Conservation (phyloP, 2,888 invertebrate species). For the Cryptocephalus moraei region DNA sequence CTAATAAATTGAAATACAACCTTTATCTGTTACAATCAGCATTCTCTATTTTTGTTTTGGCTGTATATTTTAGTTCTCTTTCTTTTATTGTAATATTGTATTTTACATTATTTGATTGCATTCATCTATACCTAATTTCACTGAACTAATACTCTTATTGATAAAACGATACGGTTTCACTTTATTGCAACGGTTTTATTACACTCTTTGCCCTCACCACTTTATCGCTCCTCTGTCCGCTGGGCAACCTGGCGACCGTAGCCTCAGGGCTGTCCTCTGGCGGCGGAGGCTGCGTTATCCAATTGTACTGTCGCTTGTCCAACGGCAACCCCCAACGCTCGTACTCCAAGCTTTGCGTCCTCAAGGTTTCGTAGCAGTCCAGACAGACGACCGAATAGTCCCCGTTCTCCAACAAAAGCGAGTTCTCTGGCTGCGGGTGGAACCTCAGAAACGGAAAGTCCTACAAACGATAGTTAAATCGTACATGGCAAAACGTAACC, state of each 20-base stretch:
- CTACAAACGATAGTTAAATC: conserved; percentile 35
- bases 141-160: no score
- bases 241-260: conserved; percentile 71
- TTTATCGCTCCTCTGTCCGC: conserved; percentile 76
- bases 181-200: no score
- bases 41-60: no score
- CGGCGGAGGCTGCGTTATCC: conserved; percentile 87
- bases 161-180: no score
- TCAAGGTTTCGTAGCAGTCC: conserved; percentile 85
- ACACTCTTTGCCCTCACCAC: conserved; percentile 40
- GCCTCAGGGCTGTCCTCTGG: conserved; percentile 84
- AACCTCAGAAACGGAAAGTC: conserved; percentile 81
- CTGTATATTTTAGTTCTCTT: no score
- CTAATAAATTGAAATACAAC: no score
- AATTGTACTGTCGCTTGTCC: conserved; percentile 86
- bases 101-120: no score
- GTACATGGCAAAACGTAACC: not conserved
- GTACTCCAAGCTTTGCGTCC: conserved; percentile 84
- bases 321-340: conserved; percentile 83
- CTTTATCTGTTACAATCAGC: no score
- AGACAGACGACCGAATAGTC: conserved; percentile 86
- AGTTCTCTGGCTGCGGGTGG: conserved; percentile 76
- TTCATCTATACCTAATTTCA: no score
- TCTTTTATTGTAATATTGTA: no score
- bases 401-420: conserved; percentile 76